Evolutionary conservation across 2,888 invertebrate genomes (phyloP).

Genomic region (Aleiodes leptofemur): DNA sequence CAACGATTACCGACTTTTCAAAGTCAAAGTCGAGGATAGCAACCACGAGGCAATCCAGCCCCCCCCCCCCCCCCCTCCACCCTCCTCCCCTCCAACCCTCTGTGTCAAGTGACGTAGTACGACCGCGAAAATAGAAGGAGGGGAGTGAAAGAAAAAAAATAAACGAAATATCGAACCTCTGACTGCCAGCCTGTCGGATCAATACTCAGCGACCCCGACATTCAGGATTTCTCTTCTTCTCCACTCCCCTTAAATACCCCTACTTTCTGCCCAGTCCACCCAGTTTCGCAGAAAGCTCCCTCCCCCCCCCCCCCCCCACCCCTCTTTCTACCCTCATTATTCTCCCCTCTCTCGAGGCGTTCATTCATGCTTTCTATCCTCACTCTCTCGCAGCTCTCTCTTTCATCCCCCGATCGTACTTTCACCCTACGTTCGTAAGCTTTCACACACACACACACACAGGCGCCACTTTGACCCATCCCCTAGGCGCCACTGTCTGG

Average conservation of each 20-base stretch:
- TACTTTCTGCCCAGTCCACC: constrained; percentile 65
- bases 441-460: constrained; percentile 36
- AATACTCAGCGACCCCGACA: constrained; percentile 75
- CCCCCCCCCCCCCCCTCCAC: constrained; percentile 18
- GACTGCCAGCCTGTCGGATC: constrained; percentile 67
- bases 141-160: background rate
- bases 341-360: constrained; percentile 52
- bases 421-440: constrained; percentile 33
- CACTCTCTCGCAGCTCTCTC: constrained; percentile 46
- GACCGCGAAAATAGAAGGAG: constrained; percentile 58
- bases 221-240: constrained; percentile 65
- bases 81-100: constrained; percentile 28
- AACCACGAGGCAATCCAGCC: constrained; percentile 51
- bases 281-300: constrained; percentile 54
- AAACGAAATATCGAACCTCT: constrained; percentile 71
- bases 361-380: constrained; percentile 70
- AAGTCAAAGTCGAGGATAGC: constrained; percentile 57
- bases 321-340: constrained; percentile 54
- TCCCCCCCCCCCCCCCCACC: no score
- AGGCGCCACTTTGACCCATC: constrained; percentile 48
- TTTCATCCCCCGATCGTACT: constrained; percentile 34
- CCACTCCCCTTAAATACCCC: constrained; percentile 52
- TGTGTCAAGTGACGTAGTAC: constrained; percentile 62
- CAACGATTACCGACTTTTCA: constrained; percentile 51
- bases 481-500: constrained; percentile 40